A percentile compares a stretch with the other conserved stretches of the same genome.
phyloP scores from a whole-genome alignment of 2,113 vertebrate species.

The Sander lucioperca region DNA sequence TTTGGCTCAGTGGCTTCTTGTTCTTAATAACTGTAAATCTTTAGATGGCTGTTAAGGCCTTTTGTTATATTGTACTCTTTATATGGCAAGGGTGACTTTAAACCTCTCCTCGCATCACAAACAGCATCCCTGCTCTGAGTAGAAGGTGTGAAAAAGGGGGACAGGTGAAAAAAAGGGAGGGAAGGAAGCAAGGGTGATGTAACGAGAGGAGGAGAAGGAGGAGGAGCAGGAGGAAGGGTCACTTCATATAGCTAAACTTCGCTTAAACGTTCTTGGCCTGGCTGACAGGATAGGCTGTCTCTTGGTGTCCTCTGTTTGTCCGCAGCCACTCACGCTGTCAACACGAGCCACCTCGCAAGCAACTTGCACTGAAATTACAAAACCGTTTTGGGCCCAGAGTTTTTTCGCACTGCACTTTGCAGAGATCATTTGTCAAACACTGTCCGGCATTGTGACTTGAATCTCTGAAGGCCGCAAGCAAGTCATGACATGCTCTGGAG shows the following conservation, averaged over 20 bases:
- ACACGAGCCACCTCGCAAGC: constrained; percentile 8
- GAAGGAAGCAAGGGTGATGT: constrained; percentile 12
- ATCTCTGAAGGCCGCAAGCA: not conserved
- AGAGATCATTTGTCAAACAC: constrained; percentile 48
- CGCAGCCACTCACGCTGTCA: constrained; percentile 25
- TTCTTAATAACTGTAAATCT: constrained; percentile 5
- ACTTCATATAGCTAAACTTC: constrained; percentile 1
- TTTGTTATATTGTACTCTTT: not conserved
- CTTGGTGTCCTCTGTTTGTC: constrained; percentile 19
- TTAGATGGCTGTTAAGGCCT: not conserved
- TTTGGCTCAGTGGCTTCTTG: not conserved
- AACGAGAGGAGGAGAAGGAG: not conserved
- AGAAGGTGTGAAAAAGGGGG: not conserved
- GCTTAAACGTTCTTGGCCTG: not conserved
- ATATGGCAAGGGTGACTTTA: not conserved
- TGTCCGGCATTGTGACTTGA: not conserved
- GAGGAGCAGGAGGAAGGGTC: constrained; percentile 1
- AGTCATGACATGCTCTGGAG: not conserved
- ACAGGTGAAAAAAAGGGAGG: not conserved
- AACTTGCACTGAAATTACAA: constrained; percentile 37
- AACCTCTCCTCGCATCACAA: not conserved
- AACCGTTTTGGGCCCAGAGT: constrained; percentile 38
- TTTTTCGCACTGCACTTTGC: constrained; percentile 17
- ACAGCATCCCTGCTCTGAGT: not conserved
- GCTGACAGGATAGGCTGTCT: constrained; percentile 27